Evolutionary conservation across 2,797 vertebrate species (phyloP), one percentile per base, ranked within the genome.

Genomic region (Cirrhinus mrigala): DNA sequence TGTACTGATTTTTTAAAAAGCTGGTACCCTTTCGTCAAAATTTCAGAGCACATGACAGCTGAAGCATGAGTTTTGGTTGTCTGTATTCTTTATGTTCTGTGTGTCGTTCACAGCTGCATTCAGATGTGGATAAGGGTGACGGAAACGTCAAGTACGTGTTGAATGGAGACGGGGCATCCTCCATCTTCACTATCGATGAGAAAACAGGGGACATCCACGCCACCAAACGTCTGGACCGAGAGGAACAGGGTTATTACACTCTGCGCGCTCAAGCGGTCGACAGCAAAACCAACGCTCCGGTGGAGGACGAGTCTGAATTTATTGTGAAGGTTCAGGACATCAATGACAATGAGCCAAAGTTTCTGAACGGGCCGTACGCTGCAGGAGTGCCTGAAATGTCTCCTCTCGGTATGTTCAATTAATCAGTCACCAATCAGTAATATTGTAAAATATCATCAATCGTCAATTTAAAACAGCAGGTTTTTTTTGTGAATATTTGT

Each of bases 291-390:
- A 97, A 96, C 88, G 91, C 96, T 71, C 97, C 98, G 0, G 97
- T 99, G 69, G 98, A 99, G 89, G 97, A 97, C 0, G 95, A 94
- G 89, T 99, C 97, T 0, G 96, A 98, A 88, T 98, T 99, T 70
- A 96, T 98, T 91, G 97, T 99, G 90, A 99, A 99, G 91, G 97
- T 99, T 89, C 98, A 99, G 92, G 98, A 99, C 92, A 99, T 99
- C 94, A 99, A 99, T 52, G 98, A 99, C 93, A 99, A 99, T 12
- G 97, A 99, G 81, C 98, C 98, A 66, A 97, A 97, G 87, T 99
- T 99, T 93, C 93, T 97, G 76, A 97, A 99, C n/a, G 98, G 98
- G 1, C 97, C 97, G 0, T 99, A 98, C 85, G 94, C 96, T 22
- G 97, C 98, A 2, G 97, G 96, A 29, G 97, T 99, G 70, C 97